phyloP scores from a whole-genome alignment of 1,140 invertebrate genomes.

The Armadillidium nasatum region DNA sequence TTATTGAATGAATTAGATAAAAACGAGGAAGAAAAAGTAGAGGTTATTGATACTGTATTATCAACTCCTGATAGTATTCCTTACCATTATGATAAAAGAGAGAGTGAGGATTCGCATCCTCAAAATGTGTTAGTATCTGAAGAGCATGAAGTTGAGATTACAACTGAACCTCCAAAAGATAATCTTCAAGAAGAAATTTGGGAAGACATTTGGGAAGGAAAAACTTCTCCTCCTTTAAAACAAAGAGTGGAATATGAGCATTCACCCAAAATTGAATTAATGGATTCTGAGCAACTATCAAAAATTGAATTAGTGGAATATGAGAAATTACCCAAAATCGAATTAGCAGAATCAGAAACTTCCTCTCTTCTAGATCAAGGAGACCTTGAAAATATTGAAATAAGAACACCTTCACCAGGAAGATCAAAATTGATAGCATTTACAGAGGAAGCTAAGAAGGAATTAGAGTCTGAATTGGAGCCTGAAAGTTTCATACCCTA shows the following conservation, averaged over 20 bases:
- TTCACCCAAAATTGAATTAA: not conserved
- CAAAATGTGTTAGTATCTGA: not conserved
- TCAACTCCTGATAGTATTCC: too few relatives aligned
- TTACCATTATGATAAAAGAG: too few relatives aligned
- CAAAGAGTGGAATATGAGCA: not conserved
- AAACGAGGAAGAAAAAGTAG: too few relatives aligned
- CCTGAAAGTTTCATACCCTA: too few relatives aligned
- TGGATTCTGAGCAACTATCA: not conserved
- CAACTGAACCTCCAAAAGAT: not conserved
- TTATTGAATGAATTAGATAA: too few relatives aligned
- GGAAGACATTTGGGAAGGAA: not conserved
- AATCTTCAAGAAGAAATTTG: not conserved
- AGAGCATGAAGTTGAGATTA: not conserved
- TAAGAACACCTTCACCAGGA: not conserved
- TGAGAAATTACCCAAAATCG: not conserved
- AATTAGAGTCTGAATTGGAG: too few relatives aligned
- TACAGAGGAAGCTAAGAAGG: not conserved
- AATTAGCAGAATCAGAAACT: not conserved
- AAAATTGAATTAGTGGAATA: not conserved
- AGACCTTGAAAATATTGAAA: not conserved
- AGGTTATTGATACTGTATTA: too few relatives aligned
- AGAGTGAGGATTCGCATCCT: too few relatives aligned
- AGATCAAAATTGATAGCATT: not conserved
- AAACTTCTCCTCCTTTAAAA: not conserved
- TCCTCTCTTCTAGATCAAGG: not conserved